A percentile compares a stretch with the other conserved stretches of the same genome.
These are phyloP conservation scores for Erpetoichthys calabaricus DNA, from an alignment of 2,797 vertebrate species.

Conservation along the genomic window DNA sequence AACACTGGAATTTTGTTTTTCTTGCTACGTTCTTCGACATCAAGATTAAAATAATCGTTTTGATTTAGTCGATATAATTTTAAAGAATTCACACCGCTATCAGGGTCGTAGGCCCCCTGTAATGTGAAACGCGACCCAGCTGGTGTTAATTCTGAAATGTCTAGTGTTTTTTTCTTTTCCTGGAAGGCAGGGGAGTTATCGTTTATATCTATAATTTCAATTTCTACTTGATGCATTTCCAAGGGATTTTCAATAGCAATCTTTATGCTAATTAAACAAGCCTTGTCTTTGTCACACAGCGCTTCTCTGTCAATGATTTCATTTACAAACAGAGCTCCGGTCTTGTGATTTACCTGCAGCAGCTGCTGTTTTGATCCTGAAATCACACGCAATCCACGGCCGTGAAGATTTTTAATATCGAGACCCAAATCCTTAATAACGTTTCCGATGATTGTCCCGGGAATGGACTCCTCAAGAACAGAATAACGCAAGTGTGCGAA, in stretches of 20 bases:
- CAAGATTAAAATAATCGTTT: constrained; percentile 62
- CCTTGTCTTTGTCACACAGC: constrained; percentile 32
- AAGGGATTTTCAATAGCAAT: constrained; percentile 36
- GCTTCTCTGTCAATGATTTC: constrained; percentile 44
- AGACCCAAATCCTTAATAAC: constrained; percentile 49
- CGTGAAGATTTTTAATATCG: constrained; percentile 39
- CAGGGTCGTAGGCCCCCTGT: constrained; percentile 63
- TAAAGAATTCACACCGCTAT: constrained; percentile 59
- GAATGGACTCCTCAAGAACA: constrained; percentile 44
- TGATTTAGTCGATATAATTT: constrained; percentile 60
- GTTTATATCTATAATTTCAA: constrained; percentile 51
- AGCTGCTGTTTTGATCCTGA: constrained; percentile 31
- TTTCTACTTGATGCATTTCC: constrained; percentile 44
- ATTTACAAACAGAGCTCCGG: constrained; percentile 54
- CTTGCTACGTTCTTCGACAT: constrained; percentile 32
- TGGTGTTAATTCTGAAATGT: constrained; percentile 42
- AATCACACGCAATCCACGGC: constrained; percentile 39
- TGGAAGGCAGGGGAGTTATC: constrained; percentile 46
- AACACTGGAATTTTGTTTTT: constrained; percentile 30
- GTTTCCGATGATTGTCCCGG: constrained; percentile 47
- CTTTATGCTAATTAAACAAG: constrained; percentile 42
- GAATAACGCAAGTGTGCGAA: constrained; percentile 40
- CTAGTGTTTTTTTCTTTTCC: constrained; percentile 35
- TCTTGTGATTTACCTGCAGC: constrained; percentile 52
- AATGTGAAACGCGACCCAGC: constrained; percentile 60